Evolutionary conservation across 1,140 invertebrate species (phyloP).

Genomic region (Artemia franciscana): DNA sequence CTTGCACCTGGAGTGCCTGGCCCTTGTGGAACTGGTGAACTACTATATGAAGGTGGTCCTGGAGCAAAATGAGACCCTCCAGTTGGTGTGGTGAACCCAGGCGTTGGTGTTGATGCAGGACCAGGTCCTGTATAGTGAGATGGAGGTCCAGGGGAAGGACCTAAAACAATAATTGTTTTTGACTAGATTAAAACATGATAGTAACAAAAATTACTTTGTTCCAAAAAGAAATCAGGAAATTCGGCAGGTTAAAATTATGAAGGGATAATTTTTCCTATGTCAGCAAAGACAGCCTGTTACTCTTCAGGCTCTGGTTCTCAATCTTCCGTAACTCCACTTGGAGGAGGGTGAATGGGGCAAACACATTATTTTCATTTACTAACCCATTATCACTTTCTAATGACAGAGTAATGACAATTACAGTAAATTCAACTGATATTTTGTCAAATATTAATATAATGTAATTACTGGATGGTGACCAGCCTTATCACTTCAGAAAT

Average conservation of each 20-base stretch:
- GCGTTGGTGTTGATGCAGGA: conserved; percentile 6
- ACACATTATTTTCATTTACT: too few species aligned
- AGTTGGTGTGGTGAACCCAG: conserved; percentile 7
- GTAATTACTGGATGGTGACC: too few species aligned
- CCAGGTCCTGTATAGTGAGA: conserved; percentile 6
- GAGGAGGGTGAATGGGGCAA: too few species aligned
- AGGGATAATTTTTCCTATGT: background rate
- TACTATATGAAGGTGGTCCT: conserved; percentile 9
- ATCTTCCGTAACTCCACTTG: too few species aligned
- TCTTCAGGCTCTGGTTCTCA: too few species aligned
- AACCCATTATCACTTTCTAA: too few species aligned
- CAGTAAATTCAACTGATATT: too few species aligned
- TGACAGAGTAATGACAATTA: too few species aligned
- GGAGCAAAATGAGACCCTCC: conserved; percentile 4
- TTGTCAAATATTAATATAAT: too few species aligned
- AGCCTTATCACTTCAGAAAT: too few species aligned
- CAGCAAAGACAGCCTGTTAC: background rate
- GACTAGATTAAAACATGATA: background rate
- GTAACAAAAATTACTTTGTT: background rate
- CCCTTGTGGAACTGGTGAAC: conserved; percentile 8
- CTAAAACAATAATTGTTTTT: background rate
- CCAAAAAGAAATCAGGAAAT: background rate
- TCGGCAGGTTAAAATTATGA: background rate
- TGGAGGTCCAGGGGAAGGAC: conserved; percentile 8
- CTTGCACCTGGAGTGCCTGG: conserved; percentile 9